Evolutionary conservation across 2,797 vertebrate genomes (phyloP).

Genomic region (Rhinoraja longicauda): DNA sequence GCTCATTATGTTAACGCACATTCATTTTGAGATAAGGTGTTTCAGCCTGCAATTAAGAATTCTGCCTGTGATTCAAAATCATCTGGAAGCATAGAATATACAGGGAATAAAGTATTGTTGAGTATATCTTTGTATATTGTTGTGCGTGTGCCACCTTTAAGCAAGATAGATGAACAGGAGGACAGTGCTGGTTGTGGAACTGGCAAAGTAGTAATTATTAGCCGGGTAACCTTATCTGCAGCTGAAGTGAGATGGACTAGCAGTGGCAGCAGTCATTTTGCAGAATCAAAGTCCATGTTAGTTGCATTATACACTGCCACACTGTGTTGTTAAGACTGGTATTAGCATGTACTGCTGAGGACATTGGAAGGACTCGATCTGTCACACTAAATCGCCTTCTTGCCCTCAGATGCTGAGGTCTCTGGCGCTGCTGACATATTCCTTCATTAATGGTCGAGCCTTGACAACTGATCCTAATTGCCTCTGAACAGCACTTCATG

Average conservation of each 20-base stretch:
- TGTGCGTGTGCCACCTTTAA: background rate
- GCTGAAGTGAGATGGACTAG: constrained; percentile 68
- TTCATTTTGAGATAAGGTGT: background rate
- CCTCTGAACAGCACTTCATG: constrained; percentile 92
- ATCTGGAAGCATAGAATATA: background rate
- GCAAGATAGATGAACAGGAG: constrained; percentile 50
- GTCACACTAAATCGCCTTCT: constrained; percentile 85
- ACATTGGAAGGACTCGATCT: constrained; percentile 88
- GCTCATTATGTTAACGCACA: background rate
- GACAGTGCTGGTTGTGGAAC: constrained; percentile 54
- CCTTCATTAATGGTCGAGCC: constrained; percentile 89
- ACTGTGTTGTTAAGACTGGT: constrained; percentile 81
- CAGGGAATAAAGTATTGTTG: constrained; percentile 18
- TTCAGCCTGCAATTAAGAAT: background rate
- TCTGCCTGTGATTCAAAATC: constrained; percentile 13
- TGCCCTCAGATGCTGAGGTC: constrained; percentile 78
- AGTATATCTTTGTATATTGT: background rate
- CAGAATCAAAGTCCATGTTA: constrained; percentile 74
- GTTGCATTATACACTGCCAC: constrained; percentile 69
- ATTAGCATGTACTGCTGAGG: constrained; percentile 86
- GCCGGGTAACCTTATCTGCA: constrained; percentile 63
- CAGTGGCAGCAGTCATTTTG: constrained; percentile 79
- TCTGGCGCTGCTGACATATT: constrained; percentile 68
- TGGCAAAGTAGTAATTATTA: constrained; percentile 72
- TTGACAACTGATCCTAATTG: constrained; percentile 98